Evolutionary conservation across 2,888 invertebrate genomes (phyloP), one percentile per base, ranked within the genome.

Genomic region (Nemotelus nigrinus): DNA sequence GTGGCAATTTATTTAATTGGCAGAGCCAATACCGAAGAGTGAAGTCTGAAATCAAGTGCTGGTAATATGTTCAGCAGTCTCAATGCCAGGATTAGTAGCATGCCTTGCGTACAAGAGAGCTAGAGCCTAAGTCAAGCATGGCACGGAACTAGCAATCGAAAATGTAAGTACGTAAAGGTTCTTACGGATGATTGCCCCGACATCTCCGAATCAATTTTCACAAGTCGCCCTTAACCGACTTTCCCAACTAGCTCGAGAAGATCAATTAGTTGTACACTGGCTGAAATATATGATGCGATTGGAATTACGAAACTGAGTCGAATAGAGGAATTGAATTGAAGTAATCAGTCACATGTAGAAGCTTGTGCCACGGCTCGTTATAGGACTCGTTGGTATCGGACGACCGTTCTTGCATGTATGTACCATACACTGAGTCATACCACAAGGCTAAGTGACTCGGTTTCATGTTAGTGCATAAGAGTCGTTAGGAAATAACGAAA

Each of bases 1-100:
- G 65, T 65, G 65, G 65, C 45, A 65, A 65, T 65, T 65, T 65
- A 65, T 65, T 70, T 70, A 70, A 70, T 70, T 70, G 70, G 55
- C 3, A 70, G 55, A 70, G 55, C 70, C 10, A 70, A 53, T 55
- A 41, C 10, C n/a, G 64, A 57, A 25, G 10, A 6, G 57, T 10
- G 57, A 25, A 25, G 57, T 25, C 25, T 25, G 25, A 25, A 25
- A 25, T 25, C 25, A 25, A 25, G 25, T 25, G 25, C 25, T 1
- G 25, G 25, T 25, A 25, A 25, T 25, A 25, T 25, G 25, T 25
- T 25, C 25, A 25, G 25, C 25, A 25, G 25, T 25, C 25, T 25
- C 25, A 25, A 25, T 25, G 25, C 25, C 25, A 25, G 25, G 25
- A 25, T 25, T 25, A 25, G 25, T 25, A 25, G 25, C 25, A 25